Conservation (phyloP, 2,113 vertebrate genomes). For the Salvelinus alpinus region DNA sequence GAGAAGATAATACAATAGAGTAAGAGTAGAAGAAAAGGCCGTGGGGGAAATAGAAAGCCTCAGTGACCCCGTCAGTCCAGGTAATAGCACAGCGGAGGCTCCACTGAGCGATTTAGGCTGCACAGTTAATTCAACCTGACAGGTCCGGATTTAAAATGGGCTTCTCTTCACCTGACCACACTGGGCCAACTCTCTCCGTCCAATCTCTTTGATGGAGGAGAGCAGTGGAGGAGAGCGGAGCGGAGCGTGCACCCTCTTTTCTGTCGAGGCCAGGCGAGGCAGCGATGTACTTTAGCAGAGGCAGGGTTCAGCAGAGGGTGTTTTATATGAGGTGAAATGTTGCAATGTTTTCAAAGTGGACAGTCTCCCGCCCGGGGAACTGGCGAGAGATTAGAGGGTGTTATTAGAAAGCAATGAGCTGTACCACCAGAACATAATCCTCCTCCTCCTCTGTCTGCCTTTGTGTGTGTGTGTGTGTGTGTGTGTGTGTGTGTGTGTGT, state of each 20-base stretch:
- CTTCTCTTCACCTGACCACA: slow-evolving; percentile 53
- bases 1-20: slow-evolving; percentile 34
- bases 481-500: slow-evolving; percentile 7
- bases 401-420: slow-evolving; percentile 75
- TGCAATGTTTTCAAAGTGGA: slow-evolving; percentile 65
- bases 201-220: slow-evolving; percentile 59
- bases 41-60: slow-evolving; percentile 46
- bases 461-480: slow-evolving; percentile 7
- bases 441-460: slow-evolving; percentile 24
- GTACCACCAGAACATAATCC: slow-evolving; percentile 65
- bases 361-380: slow-evolving; percentile 50
- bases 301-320: slow-evolving; percentile 4
- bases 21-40: slow-evolving; percentile 26
- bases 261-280: slow-evolving; percentile 11
- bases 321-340: slow-evolving; percentile 68
- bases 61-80: slow-evolving; percentile 26
- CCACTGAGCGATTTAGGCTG: slow-evolving; percentile 56
- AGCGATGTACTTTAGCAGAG: not conserved
- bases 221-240: not conserved
- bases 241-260: slow-evolving; percentile 19
- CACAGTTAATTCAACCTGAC: slow-evolving; percentile 66
- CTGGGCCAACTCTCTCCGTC: slow-evolving; percentile 49
- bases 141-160: slow-evolving; percentile 58
- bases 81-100: slow-evolving; percentile 44
- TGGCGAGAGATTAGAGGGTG: slow-evolving; percentile 70